Conservation (phyloP, 2,797 vertebrate species). For the Typhlichthys eigenmanni region DNA sequence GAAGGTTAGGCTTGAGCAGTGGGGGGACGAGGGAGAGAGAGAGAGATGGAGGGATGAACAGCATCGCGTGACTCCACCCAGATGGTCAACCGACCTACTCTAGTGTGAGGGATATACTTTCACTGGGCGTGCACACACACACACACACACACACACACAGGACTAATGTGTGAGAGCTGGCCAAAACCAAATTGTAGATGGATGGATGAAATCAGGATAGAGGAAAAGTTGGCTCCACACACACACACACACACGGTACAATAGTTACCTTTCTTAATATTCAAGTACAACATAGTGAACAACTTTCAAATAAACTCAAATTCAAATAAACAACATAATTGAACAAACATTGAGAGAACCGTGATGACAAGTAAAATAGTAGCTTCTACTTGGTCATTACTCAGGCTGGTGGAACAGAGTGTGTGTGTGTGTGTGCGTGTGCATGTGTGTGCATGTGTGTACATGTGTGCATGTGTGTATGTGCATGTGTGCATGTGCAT, state of each 20-base stretch:
- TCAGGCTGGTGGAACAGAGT: not conserved
- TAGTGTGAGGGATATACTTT: slow-evolving; percentile 69
- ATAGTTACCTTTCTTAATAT: too few species aligned
- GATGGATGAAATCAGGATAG: slow-evolving; percentile 6
- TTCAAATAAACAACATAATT: too few species aligned
- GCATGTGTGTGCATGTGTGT: not conserved
- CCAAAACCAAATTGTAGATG: slow-evolving; percentile 43
- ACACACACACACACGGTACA: not conserved
- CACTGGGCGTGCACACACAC: slow-evolving; percentile 15
- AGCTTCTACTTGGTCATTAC: too few species aligned
- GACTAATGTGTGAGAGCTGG: slow-evolving; percentile 62
- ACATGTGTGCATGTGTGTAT: not conserved
- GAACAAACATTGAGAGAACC: too few species aligned
- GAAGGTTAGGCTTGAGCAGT: not conserved
- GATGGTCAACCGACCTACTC: slow-evolving; percentile 66
- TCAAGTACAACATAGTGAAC: too few species aligned
- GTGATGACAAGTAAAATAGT: too few species aligned
- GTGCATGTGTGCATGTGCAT: not conserved
- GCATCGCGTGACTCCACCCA: slow-evolving; percentile 59
- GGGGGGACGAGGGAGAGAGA: not conserved
- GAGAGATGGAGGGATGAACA: slow-evolving; percentile 7
- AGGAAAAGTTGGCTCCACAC: slow-evolving; percentile 9
- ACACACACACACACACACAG: slow-evolving; percentile 29
- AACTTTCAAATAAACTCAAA: too few species aligned
- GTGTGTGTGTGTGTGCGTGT: not conserved